Conservation (phyloP, 2,113 vertebrate genomes). For the Phalacrocorax aristotelis region DNA sequence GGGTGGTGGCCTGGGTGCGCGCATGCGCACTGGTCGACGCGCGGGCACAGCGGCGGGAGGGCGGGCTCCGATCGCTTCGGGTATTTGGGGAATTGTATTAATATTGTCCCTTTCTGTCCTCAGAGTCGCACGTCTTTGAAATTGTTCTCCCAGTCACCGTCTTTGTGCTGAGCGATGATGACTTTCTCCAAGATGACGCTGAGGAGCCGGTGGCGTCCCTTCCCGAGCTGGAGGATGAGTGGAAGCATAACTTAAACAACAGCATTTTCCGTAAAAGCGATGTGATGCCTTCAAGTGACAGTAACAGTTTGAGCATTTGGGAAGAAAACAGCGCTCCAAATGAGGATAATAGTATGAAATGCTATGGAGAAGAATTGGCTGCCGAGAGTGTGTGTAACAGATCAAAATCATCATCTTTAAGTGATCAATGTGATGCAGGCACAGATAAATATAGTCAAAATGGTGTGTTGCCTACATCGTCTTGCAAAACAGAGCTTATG, state of each 20-base stretch:
- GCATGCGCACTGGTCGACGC: background rate
- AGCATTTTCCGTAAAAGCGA: fast-evolving
- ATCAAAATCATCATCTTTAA: background rate
- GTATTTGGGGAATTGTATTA: fast-evolving
- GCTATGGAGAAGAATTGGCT: background rate
- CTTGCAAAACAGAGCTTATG: background rate
- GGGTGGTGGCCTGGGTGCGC: fast-evolving
- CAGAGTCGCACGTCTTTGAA: slow-evolving; percentile 40
- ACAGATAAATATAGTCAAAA: background rate
- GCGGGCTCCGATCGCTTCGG: fast-evolving
- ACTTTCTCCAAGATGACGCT: background rate
- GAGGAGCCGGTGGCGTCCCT: fast-evolving
- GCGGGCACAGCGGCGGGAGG: fast-evolving
- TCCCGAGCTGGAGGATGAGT: background rate
- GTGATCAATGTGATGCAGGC: background rate
- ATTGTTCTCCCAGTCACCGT: background rate
- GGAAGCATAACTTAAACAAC: background rate
- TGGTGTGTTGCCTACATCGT: fast-evolving
- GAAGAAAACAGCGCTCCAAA: background rate
- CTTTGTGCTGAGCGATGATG: slow-evolving; percentile 14
- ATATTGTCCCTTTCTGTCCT: fast-evolving
- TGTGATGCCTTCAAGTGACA: background rate
- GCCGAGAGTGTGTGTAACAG: background rate
- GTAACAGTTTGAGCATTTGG: no score
- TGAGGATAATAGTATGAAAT: background rate